phyloP scores from a whole-genome alignment of 2,888 invertebrate genomes.

The Lutraria lutraria region DNA sequence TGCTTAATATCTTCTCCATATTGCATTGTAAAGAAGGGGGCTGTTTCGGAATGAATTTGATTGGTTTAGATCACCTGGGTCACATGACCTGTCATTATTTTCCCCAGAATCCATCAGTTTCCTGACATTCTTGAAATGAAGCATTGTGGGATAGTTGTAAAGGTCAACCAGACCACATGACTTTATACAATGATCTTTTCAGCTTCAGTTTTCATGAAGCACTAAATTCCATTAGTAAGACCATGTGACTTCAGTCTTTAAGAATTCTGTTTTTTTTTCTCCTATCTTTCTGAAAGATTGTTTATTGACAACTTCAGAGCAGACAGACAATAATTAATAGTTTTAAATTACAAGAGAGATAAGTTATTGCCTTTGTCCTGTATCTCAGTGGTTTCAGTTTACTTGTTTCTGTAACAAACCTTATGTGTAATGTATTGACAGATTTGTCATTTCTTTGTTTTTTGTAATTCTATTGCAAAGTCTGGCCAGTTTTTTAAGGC shows the following conservation, averaged over 20 bases:
- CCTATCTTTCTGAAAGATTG: background rate
- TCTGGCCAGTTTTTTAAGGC: too few species aligned
- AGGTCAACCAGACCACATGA: background rate
- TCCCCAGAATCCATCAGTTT: background rate
- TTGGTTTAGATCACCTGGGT: background rate
- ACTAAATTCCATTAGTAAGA: background rate
- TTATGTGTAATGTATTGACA: too few species aligned
- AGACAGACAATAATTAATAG: background rate
- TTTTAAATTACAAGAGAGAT: slow-evolving; percentile 13
- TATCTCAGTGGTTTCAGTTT: background rate
- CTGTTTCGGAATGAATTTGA: too few species aligned
- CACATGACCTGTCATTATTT: background rate
- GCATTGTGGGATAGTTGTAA: background rate
- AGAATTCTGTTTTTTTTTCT: background rate
- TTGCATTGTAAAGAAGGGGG: background rate
- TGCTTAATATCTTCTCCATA: background rate
- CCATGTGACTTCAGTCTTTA: background rate
- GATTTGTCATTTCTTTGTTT: too few species aligned
- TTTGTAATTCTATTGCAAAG: too few species aligned
- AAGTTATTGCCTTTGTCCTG: slow-evolving; percentile 20
- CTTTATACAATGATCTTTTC: background rate
- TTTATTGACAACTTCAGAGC: background rate
- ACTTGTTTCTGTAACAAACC: too few species aligned
- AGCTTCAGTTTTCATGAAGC: background rate
- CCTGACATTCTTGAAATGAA: background rate